These are phyloP conservation scores for Cheilosia variabilis DNA, from an alignment of 2,888 invertebrate species.

Conservation along the genomic window DNA sequence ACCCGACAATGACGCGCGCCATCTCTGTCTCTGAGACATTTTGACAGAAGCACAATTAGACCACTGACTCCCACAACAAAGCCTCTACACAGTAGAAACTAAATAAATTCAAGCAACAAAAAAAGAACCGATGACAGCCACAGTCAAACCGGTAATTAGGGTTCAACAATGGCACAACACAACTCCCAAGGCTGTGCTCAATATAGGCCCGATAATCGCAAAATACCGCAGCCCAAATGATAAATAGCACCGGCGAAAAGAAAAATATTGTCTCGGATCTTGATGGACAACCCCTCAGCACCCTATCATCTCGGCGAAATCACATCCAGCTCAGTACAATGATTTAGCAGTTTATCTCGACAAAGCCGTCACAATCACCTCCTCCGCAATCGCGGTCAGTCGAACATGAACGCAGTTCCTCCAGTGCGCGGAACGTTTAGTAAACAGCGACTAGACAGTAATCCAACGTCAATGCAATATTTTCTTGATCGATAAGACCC, in stretches of 20 bases:
- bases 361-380: conserved; percentile 63
- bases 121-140: conserved; percentile 65
- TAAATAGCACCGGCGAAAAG: conserved; percentile 20
- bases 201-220: conserved; percentile 47
- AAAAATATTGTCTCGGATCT: conserved; percentile 55
- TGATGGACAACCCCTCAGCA: conserved; percentile 68
- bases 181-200: conserved; percentile 55
- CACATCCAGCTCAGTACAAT: conserved; percentile 37
- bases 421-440: conserved; percentile 12
- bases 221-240: conserved; percentile 44
- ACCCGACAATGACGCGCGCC: conserved; percentile 42
- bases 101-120: conserved; percentile 25
- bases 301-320: conserved; percentile 48
- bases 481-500: conserved; percentile 63
- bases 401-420: conserved; percentile 6
- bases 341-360: conserved; percentile 35
- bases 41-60: conserved; percentile 75
- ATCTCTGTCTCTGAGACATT: conserved; percentile 65
- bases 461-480: conserved; percentile 50
- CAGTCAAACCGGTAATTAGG: conserved; percentile 67
- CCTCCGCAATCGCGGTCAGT: conserved; percentile 56
- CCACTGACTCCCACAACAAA: conserved; percentile 71
- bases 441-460: conserved; percentile 63
- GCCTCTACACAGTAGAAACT: conserved; percentile 11
- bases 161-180: conserved; percentile 57